phyloP scores from a whole-genome alignment of 2,797 vertebrate genomes.

The Pangasius krempfi region DNA sequence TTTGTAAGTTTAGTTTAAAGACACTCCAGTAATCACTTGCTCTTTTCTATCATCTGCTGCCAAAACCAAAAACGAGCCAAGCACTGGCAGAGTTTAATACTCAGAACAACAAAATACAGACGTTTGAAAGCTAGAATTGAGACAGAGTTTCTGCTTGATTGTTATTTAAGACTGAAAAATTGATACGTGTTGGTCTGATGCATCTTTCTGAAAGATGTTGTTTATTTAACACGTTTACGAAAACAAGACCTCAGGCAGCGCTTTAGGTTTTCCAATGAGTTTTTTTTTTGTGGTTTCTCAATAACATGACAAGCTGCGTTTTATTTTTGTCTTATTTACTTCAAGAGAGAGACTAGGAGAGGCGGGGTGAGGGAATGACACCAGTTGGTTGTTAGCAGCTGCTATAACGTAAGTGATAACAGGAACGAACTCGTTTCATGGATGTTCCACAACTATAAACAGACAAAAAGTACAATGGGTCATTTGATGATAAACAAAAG shows the following conservation, averaged over 20 bases:
- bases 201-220: not conserved
- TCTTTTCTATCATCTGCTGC: not conserved
- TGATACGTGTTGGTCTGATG: not conserved
- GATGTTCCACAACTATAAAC: not conserved
- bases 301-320: not conserved
- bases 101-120: not conserved
- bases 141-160: not conserved
- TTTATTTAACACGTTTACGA: not conserved
- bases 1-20: not conserved
- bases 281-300: not conserved
- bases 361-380: not conserved
- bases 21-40: not conserved
- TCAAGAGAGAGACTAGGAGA: not conserved
- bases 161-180: not conserved
- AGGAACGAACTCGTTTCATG: not conserved
- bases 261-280: not conserved
- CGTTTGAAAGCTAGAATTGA: not conserved
- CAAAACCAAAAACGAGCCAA: not conserved
- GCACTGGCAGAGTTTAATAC: not conserved
- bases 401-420: not conserved
- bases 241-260: not conserved
- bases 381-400: not conserved
- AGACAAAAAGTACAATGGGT: not conserved
- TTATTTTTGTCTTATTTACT: not conserved
- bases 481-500: not conserved